Evolutionary conservation across 2,113 vertebrate genomes (phyloP).

Genomic region (Menura novaehollandiae): DNA sequence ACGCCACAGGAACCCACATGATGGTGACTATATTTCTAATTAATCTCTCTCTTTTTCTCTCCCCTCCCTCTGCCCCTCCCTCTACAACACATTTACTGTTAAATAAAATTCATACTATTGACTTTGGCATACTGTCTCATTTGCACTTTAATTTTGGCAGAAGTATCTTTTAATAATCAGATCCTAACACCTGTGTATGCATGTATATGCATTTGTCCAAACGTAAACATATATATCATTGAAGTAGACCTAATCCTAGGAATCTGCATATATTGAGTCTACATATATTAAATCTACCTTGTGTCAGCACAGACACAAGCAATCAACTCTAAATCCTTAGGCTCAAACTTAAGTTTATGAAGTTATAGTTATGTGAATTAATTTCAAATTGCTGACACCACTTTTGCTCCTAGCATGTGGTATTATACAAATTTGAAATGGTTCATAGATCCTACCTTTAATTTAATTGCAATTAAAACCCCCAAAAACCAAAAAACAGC

Average conservation of each 20-base stretch:
- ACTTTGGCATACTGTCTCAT: background rate
- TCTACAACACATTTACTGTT: background rate
- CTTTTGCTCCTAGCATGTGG: background rate
- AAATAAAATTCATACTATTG: background rate
- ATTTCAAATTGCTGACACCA: background rate
- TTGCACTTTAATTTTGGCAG: background rate
- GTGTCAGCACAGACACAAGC: background rate
- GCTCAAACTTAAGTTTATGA: background rate
- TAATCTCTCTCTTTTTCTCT: background rate
- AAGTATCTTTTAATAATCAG: background rate
- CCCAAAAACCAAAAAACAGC: background rate
- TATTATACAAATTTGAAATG: background rate
- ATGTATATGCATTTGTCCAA: background rate
- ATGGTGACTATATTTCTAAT: background rate
- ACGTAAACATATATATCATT: rapidly evolving
- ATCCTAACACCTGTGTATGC: background rate
- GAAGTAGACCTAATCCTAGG: background rate
- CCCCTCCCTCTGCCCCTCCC: background rate
- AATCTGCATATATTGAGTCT: background rate
- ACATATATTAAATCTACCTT: background rate
- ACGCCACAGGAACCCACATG: rapidly evolving
- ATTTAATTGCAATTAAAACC: background rate
- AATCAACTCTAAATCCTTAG: background rate
- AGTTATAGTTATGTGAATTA: background rate
- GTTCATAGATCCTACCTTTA: background rate